Evolutionary conservation across 2,797 vertebrate species (phyloP).

Genomic region (Strix occidentalis): DNA sequence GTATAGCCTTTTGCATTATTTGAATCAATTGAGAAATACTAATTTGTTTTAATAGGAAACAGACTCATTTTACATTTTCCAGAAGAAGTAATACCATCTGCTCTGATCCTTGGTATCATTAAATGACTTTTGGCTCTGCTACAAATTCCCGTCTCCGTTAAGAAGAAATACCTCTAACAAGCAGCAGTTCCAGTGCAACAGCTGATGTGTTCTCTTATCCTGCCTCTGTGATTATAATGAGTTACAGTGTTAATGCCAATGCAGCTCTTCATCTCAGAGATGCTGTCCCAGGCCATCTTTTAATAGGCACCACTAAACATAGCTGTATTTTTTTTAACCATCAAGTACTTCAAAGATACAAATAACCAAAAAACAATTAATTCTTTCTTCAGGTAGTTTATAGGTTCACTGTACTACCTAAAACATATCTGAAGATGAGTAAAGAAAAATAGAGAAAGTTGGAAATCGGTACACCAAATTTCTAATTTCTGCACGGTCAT

Average conservation of each 20-base stretch:
- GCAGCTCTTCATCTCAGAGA: background rate
- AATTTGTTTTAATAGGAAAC: background rate
- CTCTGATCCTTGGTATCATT: background rate
- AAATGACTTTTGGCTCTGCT: background rate
- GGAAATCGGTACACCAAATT: background rate
- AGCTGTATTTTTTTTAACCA: background rate
- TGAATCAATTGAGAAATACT: background rate
- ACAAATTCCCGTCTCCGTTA: background rate
- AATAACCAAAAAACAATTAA: background rate
- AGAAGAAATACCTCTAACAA: background rate
- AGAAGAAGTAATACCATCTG: background rate
- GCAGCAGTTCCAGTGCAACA: background rate
- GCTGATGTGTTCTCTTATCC: background rate
- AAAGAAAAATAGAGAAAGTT: background rate
- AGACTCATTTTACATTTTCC: background rate
- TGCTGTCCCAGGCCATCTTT: background rate
- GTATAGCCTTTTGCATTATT: background rate
- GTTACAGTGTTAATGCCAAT: background rate
- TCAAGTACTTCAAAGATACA: background rate
- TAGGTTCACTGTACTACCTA: background rate
- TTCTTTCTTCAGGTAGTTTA: background rate
- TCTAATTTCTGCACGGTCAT: background rate
- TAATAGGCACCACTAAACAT: background rate
- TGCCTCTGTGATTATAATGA: background rate
- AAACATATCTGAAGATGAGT: background rate